These are phyloP conservation scores for Notodonta ziczac DNA, from an alignment of 2,888 invertebrate genomes.

Conservation along the genomic window DNA sequence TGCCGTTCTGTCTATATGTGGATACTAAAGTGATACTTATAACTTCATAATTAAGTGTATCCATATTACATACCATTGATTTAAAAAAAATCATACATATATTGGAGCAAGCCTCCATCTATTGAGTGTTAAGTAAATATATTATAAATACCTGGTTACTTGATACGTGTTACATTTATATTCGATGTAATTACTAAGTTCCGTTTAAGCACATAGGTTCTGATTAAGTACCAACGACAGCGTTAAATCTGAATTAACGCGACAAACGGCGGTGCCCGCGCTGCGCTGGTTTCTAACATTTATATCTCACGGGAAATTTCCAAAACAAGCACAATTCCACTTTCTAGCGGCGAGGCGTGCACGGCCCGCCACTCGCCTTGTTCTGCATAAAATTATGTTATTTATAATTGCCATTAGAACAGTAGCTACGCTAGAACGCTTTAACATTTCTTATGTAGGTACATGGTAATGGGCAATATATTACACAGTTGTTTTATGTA, in stretches of 20 bases:
- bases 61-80: too few relatives aligned
- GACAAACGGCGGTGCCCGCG: neutral
- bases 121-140: too few relatives aligned
- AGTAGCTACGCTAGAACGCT: neutral
- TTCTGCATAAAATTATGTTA: conserved; percentile 17
- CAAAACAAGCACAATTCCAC: conserved; percentile 17
- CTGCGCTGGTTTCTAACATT: conserved; percentile 9
- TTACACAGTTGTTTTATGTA: neutral
- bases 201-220: neutral
- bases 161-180: neutral
- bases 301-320: conserved; percentile 19
- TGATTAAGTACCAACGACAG: neutral
- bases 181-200: neutral
- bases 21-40: too few relatives aligned
- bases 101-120: too few relatives aligned
- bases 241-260: conserved; percentile 1
- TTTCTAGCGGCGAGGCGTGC: conserved; percentile 20
- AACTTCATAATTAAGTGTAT: too few relatives aligned
- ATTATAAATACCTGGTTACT: neutral
- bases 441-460: neutral
- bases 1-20: too few relatives aligned
- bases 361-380: conserved; percentile 15
- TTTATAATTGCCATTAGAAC: conserved; percentile 2
- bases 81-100: too few relatives aligned
- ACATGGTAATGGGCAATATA: neutral